These are phyloP conservation scores for Galleria mellonella DNA, from an alignment of 1,140 invertebrate species.

Conservation along the genomic window DNA sequence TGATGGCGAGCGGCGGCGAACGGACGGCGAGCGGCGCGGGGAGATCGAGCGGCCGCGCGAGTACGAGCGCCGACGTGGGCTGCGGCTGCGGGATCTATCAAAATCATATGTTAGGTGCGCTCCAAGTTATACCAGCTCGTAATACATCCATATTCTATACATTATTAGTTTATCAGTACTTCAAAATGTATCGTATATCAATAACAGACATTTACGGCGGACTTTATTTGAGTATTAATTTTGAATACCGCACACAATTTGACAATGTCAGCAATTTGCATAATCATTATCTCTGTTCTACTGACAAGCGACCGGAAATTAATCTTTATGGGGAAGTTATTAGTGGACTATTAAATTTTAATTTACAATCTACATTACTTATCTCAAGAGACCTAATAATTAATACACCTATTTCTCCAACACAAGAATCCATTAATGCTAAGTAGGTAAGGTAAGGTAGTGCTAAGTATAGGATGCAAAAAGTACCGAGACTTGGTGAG, in stretches of 20 bases:
- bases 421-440: constrained; percentile 35
- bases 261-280: too few relatives aligned
- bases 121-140: neutral
- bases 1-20: constrained; percentile 57
- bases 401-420: constrained; percentile 24
- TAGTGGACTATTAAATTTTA: neutral
- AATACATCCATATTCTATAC: too few relatives aligned
- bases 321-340: neutral
- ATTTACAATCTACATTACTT: constrained; percentile 3
- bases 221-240: too few relatives aligned
- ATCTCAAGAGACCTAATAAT: constrained; percentile 11
- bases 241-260: too few relatives aligned
- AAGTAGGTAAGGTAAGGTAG: constrained; percentile 55
- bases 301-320: too few relatives aligned
- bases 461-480: constrained; percentile 70
- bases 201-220: too few relatives aligned
- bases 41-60: constrained; percentile 51
- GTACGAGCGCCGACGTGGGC: constrained; percentile 56
- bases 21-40: constrained; percentile 55
- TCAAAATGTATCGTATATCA: too few relatives aligned
- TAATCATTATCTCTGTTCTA: too few relatives aligned
- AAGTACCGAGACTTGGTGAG: constrained; percentile 67
- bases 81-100: constrained; percentile 56
- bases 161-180: too few relatives aligned
- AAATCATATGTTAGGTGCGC: neutral